Conservation (phyloP, 2,888 invertebrate genomes). For the Psylliodes chrysocephalus region DNA sequence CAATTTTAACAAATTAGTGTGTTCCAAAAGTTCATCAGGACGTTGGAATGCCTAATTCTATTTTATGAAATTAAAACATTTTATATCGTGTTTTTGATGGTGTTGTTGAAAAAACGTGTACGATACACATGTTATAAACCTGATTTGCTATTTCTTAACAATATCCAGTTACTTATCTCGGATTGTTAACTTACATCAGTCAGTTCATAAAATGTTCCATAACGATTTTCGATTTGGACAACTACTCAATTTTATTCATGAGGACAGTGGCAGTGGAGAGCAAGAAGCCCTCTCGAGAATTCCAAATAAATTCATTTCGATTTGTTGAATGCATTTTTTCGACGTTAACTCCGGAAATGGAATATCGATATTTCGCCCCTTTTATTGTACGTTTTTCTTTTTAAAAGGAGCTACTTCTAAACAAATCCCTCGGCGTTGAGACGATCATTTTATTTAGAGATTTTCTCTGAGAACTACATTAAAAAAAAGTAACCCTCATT, state of each 20-base stretch:
- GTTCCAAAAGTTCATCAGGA: too few relatives aligned
- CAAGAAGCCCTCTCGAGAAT: constrained; percentile 34
- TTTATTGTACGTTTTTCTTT: constrained; percentile 3
- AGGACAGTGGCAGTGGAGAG: background rate
- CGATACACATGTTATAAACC: too few relatives aligned
- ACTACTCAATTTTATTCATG: background rate
- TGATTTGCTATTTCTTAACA: too few relatives aligned
- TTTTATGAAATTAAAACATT: too few relatives aligned
- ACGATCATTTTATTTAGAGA: constrained; percentile 1
- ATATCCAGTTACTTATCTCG: too few relatives aligned
- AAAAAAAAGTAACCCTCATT: too few relatives aligned
- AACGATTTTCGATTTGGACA: background rate
- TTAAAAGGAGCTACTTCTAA: background rate
- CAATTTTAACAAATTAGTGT: too few relatives aligned
- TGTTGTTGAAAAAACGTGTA: too few relatives aligned
- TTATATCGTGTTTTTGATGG: too few relatives aligned
- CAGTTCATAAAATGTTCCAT: background rate
- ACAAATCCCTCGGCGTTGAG: constrained; percentile 5
- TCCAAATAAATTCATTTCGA: constrained; percentile 38
- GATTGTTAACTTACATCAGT: too few relatives aligned
- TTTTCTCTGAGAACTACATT: too few relatives aligned
- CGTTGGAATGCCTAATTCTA: too few relatives aligned
- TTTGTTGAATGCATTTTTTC: constrained; percentile 39
- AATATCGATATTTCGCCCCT: constrained; percentile 41
- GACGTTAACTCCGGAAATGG: constrained; percentile 39